Conservation (phyloP, 23 tunicate genomes). For the Ciona savignyi region DNA sequence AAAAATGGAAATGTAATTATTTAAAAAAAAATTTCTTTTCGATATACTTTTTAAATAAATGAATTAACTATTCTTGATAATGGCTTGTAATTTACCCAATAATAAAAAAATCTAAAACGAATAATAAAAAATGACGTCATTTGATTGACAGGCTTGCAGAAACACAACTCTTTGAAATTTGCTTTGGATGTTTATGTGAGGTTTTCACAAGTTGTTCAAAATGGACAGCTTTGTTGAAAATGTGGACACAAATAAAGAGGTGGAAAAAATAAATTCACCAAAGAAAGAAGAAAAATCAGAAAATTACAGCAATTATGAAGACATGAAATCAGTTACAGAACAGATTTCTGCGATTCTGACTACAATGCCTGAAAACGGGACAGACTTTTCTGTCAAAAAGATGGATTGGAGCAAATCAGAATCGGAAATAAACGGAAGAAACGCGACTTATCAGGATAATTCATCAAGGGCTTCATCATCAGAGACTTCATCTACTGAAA, state of each 20-base stretch:
- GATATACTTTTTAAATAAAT: no score
- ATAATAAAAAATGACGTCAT: no score
- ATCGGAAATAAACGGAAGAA: neutral
- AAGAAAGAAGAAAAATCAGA: no score
- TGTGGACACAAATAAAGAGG: neutral
- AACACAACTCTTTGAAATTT: no score
- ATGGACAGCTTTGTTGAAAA: neutral
- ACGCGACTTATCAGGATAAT: constrained; percentile 8
- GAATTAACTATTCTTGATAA: no score
- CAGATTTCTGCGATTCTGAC: constrained; percentile 47
- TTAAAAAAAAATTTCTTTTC: no score
- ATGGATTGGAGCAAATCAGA: constrained; percentile 7
- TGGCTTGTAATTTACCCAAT: no score
- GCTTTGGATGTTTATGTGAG: no score
- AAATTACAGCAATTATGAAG: no score
- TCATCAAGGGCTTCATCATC: constrained; percentile 17
- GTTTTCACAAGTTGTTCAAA: no score
- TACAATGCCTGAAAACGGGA: constrained; percentile 27
- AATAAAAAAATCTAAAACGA: no score
- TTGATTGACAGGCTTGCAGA: no score
- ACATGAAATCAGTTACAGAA: constrained; percentile 5
- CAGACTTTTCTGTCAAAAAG: neutral
- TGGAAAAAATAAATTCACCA: neutral
- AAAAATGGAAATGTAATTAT: neutral
- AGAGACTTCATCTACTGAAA: constrained; percentile 16